phyloP scores from a whole-genome alignment of 2,113 vertebrate genomes.

The Istiophorus platypterus region DNA sequence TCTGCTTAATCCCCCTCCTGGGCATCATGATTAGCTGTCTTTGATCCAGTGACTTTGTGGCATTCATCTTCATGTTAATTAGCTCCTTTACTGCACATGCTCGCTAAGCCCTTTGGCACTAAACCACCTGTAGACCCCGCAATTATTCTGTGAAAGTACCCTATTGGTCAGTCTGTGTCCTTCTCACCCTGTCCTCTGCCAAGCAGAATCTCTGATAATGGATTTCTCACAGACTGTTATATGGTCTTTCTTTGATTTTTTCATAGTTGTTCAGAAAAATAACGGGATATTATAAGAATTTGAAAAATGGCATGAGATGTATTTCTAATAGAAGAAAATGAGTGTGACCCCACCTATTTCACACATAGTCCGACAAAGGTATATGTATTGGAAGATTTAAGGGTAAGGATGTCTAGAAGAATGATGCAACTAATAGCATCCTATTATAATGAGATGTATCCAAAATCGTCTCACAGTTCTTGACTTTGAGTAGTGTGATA shows the following conservation, averaged over 20 bases:
- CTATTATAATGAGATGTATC: constrained; percentile 52
- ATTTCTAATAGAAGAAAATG: constrained; percentile 19
- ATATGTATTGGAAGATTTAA: constrained; percentile 34
- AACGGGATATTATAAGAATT: background rate
- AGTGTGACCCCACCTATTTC: constrained; percentile 11
- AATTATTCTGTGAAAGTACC: constrained; percentile 67
- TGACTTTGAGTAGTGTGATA: constrained; percentile 64
- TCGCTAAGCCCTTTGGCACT: constrained; percentile 61
- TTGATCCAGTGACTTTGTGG: constrained; percentile 71
- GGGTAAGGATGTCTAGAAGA: constrained; percentile 39
- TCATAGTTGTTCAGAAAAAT: background rate
- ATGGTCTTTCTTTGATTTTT: constrained; percentile 14
- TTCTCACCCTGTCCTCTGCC: constrained; percentile 51
- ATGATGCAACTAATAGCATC: constrained; percentile 45
- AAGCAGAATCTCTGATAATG: constrained; percentile 49
- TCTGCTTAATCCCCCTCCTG: constrained; percentile 52
- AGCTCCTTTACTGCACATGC: constrained; percentile 69
- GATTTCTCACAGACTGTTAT: constrained; percentile 36
- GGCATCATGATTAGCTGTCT: constrained; percentile 66
- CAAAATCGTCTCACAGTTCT: constrained; percentile 50
- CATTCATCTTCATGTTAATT: constrained; percentile 78
- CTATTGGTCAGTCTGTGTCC: constrained; percentile 65
- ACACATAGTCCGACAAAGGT: constrained; percentile 23
- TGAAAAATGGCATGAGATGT: constrained; percentile 27
- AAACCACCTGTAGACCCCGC: constrained; percentile 75